These are phyloP conservation scores for Ornithoptera alexandrae DNA, from an alignment of 2,888 invertebrate genomes.

Conservation along the genomic window DNA sequence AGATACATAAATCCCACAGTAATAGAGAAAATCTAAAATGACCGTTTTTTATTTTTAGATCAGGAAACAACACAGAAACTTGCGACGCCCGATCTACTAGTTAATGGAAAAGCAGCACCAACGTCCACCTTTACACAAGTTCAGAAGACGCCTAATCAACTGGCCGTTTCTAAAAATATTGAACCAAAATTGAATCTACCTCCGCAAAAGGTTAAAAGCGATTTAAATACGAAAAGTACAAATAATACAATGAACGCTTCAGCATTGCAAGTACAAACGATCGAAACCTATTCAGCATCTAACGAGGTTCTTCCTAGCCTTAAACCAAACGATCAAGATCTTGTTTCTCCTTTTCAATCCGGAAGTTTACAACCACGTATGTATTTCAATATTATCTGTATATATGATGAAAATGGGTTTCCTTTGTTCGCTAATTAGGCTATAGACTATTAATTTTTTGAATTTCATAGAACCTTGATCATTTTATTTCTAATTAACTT, in stretches of 20 bases:
- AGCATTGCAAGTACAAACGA: constrained; percentile 9
- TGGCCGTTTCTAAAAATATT: constrained; percentile 25
- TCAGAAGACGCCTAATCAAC: constrained; percentile 41
- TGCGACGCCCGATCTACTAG: constrained; percentile 63
- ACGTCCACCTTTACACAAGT: constrained; percentile 14
- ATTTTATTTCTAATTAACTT: too few relatives aligned
- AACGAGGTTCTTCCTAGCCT: not conserved
- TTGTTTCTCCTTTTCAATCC: not conserved
- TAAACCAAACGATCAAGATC: not conserved
- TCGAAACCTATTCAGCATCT: not conserved
- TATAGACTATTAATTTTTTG: too few relatives aligned
- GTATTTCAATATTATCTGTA: not conserved
- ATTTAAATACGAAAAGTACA: constrained; percentile 16
- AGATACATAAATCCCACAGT: not conserved
- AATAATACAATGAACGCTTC: not conserved
- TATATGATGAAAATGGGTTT: too few relatives aligned
- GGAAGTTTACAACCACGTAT: constrained; percentile 2
- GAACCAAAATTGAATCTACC: constrained; percentile 11
- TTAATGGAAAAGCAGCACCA: constrained; percentile 50
- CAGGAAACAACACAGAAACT: constrained; percentile 52
- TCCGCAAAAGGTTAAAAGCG: not conserved
- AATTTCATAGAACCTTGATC: too few relatives aligned
- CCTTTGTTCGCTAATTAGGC: too few relatives aligned
- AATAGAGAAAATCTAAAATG: too few relatives aligned
- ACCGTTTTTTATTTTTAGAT: constrained; percentile 28